A percentile compares a stretch with the other conserved stretches of the same genome.
These are phyloP conservation scores for Crenichthys baileyi DNA, from an alignment of 2,797 vertebrate species.

Conservation along the genomic window DNA sequence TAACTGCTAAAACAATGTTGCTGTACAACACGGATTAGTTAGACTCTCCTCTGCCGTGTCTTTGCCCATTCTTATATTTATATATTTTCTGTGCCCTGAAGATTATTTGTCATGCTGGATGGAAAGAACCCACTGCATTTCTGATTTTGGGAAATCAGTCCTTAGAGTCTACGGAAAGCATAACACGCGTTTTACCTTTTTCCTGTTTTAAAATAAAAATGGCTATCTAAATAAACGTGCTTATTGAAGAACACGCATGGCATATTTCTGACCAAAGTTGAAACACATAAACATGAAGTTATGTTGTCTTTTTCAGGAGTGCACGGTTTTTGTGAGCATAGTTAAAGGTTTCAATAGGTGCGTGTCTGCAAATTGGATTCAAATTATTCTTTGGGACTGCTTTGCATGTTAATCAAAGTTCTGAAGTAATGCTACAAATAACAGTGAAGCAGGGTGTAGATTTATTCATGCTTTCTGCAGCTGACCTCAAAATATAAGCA, in stretches of 20 bases:
- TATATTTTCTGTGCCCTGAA: neutral
- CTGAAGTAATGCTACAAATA: neutral
- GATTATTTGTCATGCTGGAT: neutral
- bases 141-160: neutral
- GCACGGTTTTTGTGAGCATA: neutral
- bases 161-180: neutral
- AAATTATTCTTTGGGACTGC: neutral
- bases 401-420: slow-evolving; percentile 4
- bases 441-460: neutral
- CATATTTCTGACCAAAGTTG: neutral
- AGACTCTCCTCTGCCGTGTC: neutral
- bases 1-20: neutral
- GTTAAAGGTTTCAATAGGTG: neutral
- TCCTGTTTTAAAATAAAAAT: neutral
- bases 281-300: neutral
- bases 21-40: neutral
- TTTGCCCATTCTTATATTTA: neutral
- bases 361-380: neutral
- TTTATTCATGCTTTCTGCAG: neutral
- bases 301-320: neutral
- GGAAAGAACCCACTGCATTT: neutral
- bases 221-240: neutral
- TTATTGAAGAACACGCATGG: neutral
- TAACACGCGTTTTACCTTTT: neutral
- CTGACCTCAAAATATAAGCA: neutral